Evolutionary conservation across 1,140 invertebrate species (phyloP).

Genomic region (Drosophila melanica): DNA sequence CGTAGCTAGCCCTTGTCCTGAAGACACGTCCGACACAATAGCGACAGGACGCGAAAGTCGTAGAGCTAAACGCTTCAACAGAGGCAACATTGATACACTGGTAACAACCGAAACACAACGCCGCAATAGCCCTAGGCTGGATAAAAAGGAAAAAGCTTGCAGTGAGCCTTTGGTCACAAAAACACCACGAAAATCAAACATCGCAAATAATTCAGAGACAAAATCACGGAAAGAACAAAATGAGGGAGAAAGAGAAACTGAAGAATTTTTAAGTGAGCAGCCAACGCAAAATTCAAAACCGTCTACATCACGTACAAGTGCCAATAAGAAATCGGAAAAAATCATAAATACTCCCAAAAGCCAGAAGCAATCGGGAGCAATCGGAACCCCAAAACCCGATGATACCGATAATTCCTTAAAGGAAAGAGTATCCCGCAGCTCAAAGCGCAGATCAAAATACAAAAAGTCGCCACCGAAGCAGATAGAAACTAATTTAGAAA

Average conservation of each 20-base stretch:
- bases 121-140: slow-evolving; percentile 44
- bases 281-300: not conserved
- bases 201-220: not conserved
- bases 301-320: not conserved
- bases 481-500: no score
- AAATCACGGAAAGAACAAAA: not conserved
- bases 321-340: not conserved
- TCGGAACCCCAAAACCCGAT: not conserved
- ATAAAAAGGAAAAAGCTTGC: not conserved
- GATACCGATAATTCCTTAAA: not conserved
- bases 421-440: not conserved
- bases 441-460: not conserved
- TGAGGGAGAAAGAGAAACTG: not conserved
- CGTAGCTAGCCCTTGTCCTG: not conserved
- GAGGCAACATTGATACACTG: not conserved
- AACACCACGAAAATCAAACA: not conserved
- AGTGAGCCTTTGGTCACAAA: not conserved
- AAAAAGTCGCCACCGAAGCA: not conserved
- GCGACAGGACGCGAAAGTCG: slow-evolving; percentile 29
- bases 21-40: not conserved
- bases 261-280: not conserved
- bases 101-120: slow-evolving; percentile 4
- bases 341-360: not conserved
- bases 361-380: not conserved
- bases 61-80: not conserved